Conservation (phyloP, 2,888 invertebrate species). For the Thereva unica region DNA sequence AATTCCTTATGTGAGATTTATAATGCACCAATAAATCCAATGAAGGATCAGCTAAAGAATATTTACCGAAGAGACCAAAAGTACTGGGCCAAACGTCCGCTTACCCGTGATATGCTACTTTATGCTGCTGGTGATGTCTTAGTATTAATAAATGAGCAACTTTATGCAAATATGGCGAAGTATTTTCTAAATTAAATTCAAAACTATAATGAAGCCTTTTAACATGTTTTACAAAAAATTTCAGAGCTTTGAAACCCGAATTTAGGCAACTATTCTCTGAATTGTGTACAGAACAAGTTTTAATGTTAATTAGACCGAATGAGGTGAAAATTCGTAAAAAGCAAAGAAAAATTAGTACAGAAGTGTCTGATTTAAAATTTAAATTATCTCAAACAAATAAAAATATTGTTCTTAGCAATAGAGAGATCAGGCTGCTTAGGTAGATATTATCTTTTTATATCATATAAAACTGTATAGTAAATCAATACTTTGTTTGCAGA, state of each 20-base stretch:
- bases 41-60: slow-evolving; percentile 88
- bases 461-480: slow-evolving; percentile 8
- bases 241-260: slow-evolving; percentile 71
- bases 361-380: slow-evolving; percentile 81
- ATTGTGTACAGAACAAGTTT: slow-evolving; percentile 84
- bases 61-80: slow-evolving; percentile 83
- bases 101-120: slow-evolving; percentile 88
- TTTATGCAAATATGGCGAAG: slow-evolving; percentile 74
- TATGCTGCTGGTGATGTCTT: slow-evolving; percentile 90
- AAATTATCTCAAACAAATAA: slow-evolving; percentile 81
- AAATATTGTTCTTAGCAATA: slow-evolving; percentile 87
- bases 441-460: slow-evolving; percentile 48
- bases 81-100: slow-evolving; percentile 86
- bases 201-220: slow-evolving; percentile 10
- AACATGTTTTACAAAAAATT: slow-evolving; percentile 45
- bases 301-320: slow-evolving; percentile 81
- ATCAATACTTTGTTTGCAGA: slow-evolving; percentile 56
- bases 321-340: slow-evolving; percentile 86
- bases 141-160: slow-evolving; percentile 81
- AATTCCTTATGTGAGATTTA: slow-evolving; percentile 90
- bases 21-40: slow-evolving; percentile 84
- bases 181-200: slow-evolving; percentile 47
- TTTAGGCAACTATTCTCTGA: slow-evolving; percentile 76
- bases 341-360: slow-evolving; percentile 87
- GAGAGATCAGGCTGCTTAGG: slow-evolving; percentile 84